Conservation (phyloP, 2,797 vertebrate genomes). For the Moxostoma hubbsi region DNA sequence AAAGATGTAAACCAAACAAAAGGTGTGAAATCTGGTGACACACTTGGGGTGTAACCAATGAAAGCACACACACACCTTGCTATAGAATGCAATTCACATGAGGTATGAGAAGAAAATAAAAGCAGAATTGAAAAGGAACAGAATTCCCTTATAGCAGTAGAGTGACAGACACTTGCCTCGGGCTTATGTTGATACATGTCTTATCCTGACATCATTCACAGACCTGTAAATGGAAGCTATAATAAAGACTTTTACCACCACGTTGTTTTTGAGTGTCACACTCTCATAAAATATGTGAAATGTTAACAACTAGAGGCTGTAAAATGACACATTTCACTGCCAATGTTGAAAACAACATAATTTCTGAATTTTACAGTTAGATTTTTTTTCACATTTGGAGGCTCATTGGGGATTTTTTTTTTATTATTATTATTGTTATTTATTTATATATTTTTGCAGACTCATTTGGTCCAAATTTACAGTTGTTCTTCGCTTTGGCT, state of each 20-base stretch:
- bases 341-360: constrained; percentile 49
- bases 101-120: background rate
- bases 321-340: constrained; percentile 37
- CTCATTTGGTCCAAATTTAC: constrained; percentile 17
- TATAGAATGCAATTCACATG: background rate
- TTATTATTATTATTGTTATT: no score
- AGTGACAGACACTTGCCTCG: constrained; percentile 10
- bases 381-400: constrained; percentile 29
- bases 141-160: background rate
- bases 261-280: constrained; percentile 41
- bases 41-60: background rate
- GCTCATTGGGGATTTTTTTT: background rate
- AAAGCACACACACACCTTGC: background rate
- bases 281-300: constrained; percentile 45
- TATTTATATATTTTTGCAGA: background rate
- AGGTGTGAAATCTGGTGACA: no score
- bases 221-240: constrained; percentile 41
- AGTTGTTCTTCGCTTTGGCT: no score
- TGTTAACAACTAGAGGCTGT: constrained; percentile 38
- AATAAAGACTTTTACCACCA: constrained; percentile 44
- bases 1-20: no score
- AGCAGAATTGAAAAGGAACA: background rate
- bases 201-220: constrained; percentile 37
- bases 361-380: constrained; percentile 28
- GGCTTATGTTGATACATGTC: constrained; percentile 46